Evolutionary conservation across 2,113 vertebrate genomes (phyloP).

Genomic region (Osmerus eperlanus): DNA sequence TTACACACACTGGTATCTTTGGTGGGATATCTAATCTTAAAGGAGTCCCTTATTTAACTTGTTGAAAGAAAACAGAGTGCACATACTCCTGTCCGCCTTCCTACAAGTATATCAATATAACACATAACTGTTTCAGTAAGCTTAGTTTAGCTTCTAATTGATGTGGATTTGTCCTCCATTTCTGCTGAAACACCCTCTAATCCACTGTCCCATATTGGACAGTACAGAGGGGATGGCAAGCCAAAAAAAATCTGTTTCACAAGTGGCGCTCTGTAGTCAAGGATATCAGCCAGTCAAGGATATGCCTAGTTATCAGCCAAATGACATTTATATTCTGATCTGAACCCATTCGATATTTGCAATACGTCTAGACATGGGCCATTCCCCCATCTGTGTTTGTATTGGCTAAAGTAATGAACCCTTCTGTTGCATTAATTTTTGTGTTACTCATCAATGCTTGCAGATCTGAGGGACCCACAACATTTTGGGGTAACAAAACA

Average conservation of each 20-base stretch:
- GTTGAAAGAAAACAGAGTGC: slow-evolving; percentile 26
- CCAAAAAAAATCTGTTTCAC: slow-evolving; percentile 34
- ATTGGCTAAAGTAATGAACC: neutral
- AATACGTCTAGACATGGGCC: slow-evolving; percentile 43
- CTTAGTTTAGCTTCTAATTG: too few relatives aligned
- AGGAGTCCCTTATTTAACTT: slow-evolving; percentile 7
- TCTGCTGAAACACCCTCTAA: too few relatives aligned
- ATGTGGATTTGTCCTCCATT: too few relatives aligned
- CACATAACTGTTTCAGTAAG: too few relatives aligned
- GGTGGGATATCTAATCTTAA: slow-evolving; percentile 46
- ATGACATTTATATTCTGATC: slow-evolving; percentile 34
- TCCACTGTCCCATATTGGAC: too few relatives aligned
- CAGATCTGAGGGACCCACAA: too few relatives aligned
- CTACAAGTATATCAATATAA: too few relatives aligned
- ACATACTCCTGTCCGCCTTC: neutral
- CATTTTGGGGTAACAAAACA: too few relatives aligned
- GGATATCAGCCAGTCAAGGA: slow-evolving; percentile 18
- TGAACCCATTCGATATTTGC: slow-evolving; percentile 37
- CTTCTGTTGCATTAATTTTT: too few relatives aligned
- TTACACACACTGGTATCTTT: slow-evolving; percentile 11
- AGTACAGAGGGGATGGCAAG: neutral
- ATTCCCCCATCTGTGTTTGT: slow-evolving; percentile 39
- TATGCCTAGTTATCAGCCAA: slow-evolving; percentile 36
- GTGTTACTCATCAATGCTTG: too few relatives aligned
- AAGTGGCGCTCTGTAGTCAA: slow-evolving; percentile 43